A percentile compares a stretch with the other conserved stretches of the same genome.
These are phyloP conservation scores for Cryptops parisi DNA, from an alignment of 2,888 invertebrate genomes.

Conservation along the genomic window DNA sequence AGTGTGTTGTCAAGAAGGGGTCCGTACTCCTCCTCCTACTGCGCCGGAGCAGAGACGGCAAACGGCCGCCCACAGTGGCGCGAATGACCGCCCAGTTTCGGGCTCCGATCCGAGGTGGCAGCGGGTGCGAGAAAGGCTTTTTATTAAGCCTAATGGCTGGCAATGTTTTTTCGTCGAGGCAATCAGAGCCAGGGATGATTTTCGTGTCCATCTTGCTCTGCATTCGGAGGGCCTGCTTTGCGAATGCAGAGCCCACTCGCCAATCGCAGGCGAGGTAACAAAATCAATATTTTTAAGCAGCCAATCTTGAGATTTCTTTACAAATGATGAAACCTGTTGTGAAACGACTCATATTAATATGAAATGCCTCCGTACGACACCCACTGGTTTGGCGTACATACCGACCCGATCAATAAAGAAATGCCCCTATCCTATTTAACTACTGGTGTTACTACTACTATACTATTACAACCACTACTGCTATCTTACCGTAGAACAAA, in stretches of 20 bases:
- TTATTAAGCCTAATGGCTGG: conserved; percentile 16
- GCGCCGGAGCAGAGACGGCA: background rate
- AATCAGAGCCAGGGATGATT: conserved; percentile 15
- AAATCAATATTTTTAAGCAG: conserved; percentile 17
- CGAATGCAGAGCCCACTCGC: conserved; percentile 12
- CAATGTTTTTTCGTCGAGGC: conserved; percentile 14
- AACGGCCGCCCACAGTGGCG: no score
- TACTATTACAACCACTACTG: no score
- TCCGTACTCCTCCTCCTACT: background rate
- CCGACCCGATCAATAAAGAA: no score
- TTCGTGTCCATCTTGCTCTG: conserved; percentile 16
- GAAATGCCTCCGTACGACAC: no score
- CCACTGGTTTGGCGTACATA: no score
- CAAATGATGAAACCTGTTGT: conserved; percentile 16
- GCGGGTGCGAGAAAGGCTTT: conserved; percentile 12
- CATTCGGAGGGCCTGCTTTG: conserved; percentile 5
- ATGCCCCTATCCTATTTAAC: no score
- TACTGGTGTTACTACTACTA: no score
- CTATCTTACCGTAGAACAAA: no score
- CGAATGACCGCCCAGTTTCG: conserved; percentile 11
- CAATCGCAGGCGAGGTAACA: conserved; percentile 15
- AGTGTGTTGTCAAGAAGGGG: background rate
- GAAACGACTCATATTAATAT: conserved; percentile 17
- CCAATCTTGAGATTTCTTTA: conserved; percentile 16
- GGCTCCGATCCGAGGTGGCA: no score